These are phyloP conservation scores for Thyatira batis DNA, from an alignment of 2,888 invertebrate genomes.

Conservation along the genomic window DNA sequence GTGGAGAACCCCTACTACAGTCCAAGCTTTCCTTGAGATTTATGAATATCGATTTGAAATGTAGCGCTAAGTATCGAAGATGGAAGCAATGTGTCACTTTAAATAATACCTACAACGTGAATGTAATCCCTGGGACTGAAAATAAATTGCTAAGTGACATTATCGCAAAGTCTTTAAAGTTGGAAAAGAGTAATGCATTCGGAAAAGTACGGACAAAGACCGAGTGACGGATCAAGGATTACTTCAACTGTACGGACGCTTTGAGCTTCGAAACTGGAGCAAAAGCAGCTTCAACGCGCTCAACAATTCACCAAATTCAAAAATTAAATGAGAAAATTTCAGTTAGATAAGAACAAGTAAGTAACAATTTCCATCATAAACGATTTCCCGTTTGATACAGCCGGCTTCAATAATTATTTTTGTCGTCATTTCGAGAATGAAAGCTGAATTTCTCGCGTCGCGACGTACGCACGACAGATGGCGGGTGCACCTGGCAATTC, in stretches of 20 bases:
- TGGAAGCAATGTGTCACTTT: slow-evolving; percentile 1
- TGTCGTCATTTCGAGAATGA: slow-evolving; percentile 40
- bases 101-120: background rate
- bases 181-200: slow-evolving; percentile 35
- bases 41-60: slow-evolving; percentile 47
- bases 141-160: slow-evolving; percentile 14
- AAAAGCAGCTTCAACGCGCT: slow-evolving; percentile 24
- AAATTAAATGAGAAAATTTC: slow-evolving; percentile 29
- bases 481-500: slow-evolving; percentile 36
- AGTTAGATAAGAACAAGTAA: slow-evolving; percentile 29
- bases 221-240: slow-evolving; percentile 42
- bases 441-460: slow-evolving; percentile 36
- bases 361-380: slow-evolving; percentile 20
- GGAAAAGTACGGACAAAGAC: slow-evolving; percentile 30
- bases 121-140: background rate
- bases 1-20: slow-evolving; percentile 24
- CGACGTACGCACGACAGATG: slow-evolving; percentile 45
- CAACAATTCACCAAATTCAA: slow-evolving; percentile 17
- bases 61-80: slow-evolving; percentile 17
- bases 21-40: slow-evolving; percentile 38
- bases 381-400: slow-evolving; percentile 37
- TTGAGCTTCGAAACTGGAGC: slow-evolving; percentile 25
- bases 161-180: slow-evolving; percentile 36
- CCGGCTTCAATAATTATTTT: slow-evolving; percentile 48
- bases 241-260: slow-evolving; percentile 29